Conservation (phyloP, 2,888 invertebrate genomes). For the Platypus cylindrus region DNA sequence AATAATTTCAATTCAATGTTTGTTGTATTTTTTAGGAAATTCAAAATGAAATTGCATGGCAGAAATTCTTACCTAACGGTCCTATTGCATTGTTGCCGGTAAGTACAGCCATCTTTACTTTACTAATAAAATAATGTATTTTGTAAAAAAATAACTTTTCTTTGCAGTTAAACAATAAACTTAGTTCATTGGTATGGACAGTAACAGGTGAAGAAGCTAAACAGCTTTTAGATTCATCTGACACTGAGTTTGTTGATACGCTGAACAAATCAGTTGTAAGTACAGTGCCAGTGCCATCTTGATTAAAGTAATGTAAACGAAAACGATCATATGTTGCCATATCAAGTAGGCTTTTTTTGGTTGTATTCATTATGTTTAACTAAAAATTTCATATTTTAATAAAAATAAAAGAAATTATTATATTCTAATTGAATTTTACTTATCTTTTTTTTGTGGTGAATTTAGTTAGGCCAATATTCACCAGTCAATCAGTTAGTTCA, state of each 20-base stretch:
- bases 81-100: slow-evolving; percentile 86
- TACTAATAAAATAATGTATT: no score
- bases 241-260: slow-evolving; percentile 75
- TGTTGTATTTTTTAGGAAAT: slow-evolving; percentile 34
- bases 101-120: slow-evolving; percentile 23
- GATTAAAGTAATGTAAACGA: no score
- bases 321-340: no score
- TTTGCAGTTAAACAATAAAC: slow-evolving; percentile 49
- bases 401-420: no score
- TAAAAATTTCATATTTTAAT: no score
- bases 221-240: slow-evolving; percentile 51
- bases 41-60: slow-evolving; percentile 87
- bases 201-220: slow-evolving; percentile 65
- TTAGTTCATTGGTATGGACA: slow-evolving; percentile 92
- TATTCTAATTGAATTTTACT: no score
- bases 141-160: slow-evolving; percentile 6
- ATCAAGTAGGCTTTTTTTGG: no score
- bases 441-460: slow-evolving; percentile 9
- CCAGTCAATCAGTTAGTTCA: slow-evolving; percentile 37
- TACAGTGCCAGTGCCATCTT: no score
- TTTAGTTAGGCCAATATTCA: slow-evolving; percentile 8
- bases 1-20: not conserved
- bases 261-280: slow-evolving; percentile 76
- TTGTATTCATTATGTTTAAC: no score
- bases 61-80: slow-evolving; percentile 84